Evolutionary conservation across 2,113 vertebrate species (phyloP).

Genomic region (Garra rufa): DNA sequence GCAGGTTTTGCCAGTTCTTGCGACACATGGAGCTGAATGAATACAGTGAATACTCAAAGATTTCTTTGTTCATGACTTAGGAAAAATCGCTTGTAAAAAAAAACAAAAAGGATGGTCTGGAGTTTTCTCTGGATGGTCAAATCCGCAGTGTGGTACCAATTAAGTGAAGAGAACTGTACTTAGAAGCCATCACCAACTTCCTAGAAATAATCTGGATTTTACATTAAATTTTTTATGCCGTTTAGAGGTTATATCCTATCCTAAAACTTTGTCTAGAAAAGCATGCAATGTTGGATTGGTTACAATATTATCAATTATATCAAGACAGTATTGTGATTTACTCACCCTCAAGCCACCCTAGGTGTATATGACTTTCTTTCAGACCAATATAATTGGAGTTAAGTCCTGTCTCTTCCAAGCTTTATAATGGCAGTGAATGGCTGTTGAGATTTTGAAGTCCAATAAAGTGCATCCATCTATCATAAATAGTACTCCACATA

Average conservation of each 20-base stretch:
- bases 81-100: neutral
- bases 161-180: neutral
- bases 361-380: too few relatives aligned
- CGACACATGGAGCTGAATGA: neutral
- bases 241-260: neutral
- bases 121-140: neutral
- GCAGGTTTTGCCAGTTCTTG: slow-evolving; percentile 18
- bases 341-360: too few relatives aligned
- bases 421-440: too few relatives aligned
- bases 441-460: too few relatives aligned
- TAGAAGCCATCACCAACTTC: neutral
- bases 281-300: neutral
- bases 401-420: too few relatives aligned
- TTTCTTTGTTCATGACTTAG: slow-evolving; percentile 12
- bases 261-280: neutral
- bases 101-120: neutral
- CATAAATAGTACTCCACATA: too few relatives aligned
- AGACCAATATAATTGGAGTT: too few relatives aligned
- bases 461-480: too few relatives aligned
- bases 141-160: neutral
- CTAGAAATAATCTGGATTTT: neutral
- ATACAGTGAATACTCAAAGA: slow-evolving; percentile 25
- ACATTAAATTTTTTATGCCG: neutral
- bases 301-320: neutral
- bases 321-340: neutral